phyloP scores from a whole-genome alignment of 2,113 vertebrate genomes.

The Aegotheles bennettii region DNA sequence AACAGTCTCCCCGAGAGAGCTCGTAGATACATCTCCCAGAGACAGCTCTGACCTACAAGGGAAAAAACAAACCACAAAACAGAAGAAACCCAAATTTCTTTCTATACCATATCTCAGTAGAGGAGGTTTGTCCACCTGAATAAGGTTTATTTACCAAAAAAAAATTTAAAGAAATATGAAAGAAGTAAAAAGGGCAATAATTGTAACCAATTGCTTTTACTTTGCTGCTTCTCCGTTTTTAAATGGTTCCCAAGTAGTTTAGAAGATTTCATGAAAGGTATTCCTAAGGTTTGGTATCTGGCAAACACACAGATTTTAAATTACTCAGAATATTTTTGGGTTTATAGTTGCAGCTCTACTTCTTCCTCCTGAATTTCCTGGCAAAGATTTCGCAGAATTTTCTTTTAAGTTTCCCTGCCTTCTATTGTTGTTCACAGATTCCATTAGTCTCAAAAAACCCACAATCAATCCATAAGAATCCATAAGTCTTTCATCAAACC shows the following conservation, averaged over 20 bases:
- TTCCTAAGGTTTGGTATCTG: not conserved
- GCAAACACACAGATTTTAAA: not conserved
- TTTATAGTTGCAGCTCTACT: not conserved
- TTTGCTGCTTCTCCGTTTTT: not conserved
- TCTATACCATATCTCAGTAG: accelerated
- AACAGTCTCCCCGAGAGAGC: not conserved
- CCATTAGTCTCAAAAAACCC: not conserved
- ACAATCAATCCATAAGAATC: not conserved
- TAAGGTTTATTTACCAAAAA: not conserved
- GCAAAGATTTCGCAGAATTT: not conserved
- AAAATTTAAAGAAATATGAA: no score
- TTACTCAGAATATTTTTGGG: not conserved
- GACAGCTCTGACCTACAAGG: constrained; percentile 11
- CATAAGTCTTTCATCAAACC: not conserved
- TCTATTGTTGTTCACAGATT: not conserved
- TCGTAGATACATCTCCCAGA: constrained; percentile 1
- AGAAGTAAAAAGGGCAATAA: not conserved
- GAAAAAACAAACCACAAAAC: not conserved
- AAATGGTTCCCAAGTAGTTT: not conserved
- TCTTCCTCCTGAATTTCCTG: not conserved
- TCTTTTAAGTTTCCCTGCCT: not conserved
- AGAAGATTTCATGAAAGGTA: not conserved
- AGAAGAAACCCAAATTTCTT: not conserved
- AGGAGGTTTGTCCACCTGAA: not conserved
- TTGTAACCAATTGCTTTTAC: not conserved